Conservation (phyloP, 2,888 invertebrate species). For the Lepidochitona cinerea region DNA sequence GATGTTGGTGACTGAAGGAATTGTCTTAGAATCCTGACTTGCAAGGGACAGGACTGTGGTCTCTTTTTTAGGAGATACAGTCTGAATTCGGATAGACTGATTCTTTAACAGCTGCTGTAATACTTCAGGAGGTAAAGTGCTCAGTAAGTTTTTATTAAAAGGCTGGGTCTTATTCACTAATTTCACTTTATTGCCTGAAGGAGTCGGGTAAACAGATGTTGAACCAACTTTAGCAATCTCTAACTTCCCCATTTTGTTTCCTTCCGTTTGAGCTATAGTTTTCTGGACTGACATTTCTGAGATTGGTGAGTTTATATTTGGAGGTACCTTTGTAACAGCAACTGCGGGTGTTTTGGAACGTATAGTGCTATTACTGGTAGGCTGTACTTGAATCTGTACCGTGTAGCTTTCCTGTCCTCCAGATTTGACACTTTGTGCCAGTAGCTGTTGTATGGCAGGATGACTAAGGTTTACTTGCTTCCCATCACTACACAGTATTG, state of each 20-base stretch:
- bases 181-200: conserved; percentile 15
- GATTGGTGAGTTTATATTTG: neutral
- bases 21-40: neutral
- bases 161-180: no score
- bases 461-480: conserved; percentile 28
- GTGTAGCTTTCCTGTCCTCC: neutral
- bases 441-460: conserved; percentile 49
- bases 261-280: neutral
- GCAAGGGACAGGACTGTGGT: neutral
- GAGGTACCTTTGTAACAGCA: neutral
- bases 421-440: conserved; percentile 2
- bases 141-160: conserved; percentile 27
- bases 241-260: neutral
- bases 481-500: no score
- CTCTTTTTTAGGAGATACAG: conserved; percentile 25
- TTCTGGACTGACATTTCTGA: neutral
- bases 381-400: neutral
- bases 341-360: neutral
- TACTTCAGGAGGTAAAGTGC: conserved; percentile 48
- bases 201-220: neutral
- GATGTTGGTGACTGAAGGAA: neutral
- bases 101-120: conserved; percentile 56
- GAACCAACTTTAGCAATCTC: neutral
- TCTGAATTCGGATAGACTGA: conserved; percentile 47
- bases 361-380: neutral